Evolutionary conservation across 2,113 vertebrate species (phyloP).

Genomic region (Hylia prasina): DNA sequence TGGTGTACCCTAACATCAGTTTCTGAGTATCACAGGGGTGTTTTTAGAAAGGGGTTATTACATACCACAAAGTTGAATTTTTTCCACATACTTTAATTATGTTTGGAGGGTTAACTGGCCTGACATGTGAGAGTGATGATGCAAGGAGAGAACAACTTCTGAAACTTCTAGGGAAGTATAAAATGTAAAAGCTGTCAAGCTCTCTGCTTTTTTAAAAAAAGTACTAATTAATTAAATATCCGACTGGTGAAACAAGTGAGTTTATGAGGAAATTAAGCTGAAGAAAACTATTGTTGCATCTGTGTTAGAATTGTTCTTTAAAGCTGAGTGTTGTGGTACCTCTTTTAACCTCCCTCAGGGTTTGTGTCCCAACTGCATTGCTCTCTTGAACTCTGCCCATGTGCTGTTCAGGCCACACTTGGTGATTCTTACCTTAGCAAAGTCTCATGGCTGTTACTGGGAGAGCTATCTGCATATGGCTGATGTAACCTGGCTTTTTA

Average conservation of each 20-base stretch:
- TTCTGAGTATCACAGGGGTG: not conserved
- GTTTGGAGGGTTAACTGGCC: not conserved
- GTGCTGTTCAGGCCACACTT: not conserved
- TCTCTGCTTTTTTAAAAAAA: not conserved
- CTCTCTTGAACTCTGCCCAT: not conserved
- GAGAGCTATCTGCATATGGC: not conserved
- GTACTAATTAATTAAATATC: not conserved
- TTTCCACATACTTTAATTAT: not conserved
- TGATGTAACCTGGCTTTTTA: not conserved
- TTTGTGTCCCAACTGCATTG: not conserved
- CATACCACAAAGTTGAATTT: not conserved
- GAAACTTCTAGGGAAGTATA: not conserved
- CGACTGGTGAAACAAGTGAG: not conserved
- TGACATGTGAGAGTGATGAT: not conserved
- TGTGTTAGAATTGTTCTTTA: not conserved
- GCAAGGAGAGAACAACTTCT: not conserved
- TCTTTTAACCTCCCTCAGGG: not conserved
- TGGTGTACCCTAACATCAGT: not conserved
- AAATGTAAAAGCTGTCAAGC: not conserved
- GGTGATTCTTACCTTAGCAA: not conserved
- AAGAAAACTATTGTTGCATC: not conserved
- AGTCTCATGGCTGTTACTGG: not conserved
- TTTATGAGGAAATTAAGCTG: not conserved
- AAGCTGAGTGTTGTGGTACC: not conserved
- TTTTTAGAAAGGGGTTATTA: not conserved